phyloP scores from a whole-genome alignment of 2,888 invertebrate species.

The Tolmerus cingulatus region DNA sequence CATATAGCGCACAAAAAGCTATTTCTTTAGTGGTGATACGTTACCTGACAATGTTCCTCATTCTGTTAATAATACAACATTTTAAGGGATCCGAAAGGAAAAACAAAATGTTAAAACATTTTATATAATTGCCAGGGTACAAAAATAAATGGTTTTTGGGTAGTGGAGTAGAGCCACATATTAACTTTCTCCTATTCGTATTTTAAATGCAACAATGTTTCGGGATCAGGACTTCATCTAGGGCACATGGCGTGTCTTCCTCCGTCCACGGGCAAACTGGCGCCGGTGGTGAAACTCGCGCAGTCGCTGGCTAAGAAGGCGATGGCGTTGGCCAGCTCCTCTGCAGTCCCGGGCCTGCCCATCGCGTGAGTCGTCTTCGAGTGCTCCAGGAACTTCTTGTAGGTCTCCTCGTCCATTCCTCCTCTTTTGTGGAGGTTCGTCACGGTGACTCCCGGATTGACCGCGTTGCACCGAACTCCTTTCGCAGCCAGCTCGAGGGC shows the following conservation, averaged over 20 bases:
- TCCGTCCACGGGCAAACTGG: constrained; percentile 89
- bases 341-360: constrained; percentile 82
- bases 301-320: constrained; percentile 89
- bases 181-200: background rate
- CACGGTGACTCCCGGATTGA: constrained; percentile 89
- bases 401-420: constrained; percentile 83
- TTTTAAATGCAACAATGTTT: background rate
- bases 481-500: constrained; percentile 86
- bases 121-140: background rate
- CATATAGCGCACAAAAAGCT: too few species aligned
- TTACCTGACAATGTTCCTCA: background rate
- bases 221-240: constrained; percentile 67
- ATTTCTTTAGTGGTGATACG: background rate
- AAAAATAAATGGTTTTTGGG: background rate
- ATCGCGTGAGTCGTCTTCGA: constrained; percentile 90
- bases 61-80: background rate
- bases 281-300: constrained; percentile 91
- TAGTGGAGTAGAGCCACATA: background rate
- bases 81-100: background rate
- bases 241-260: constrained; percentile 95
- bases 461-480: constrained; percentile 87
- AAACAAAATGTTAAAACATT: background rate
- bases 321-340: constrained; percentile 90
- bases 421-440: constrained; percentile 89
- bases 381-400: constrained; percentile 84